Percentiles rank a stretch among this genome's conserved stretches.
Conservation (phyloP, 2,888 invertebrate genomes). For the Orthonevra nobilis region DNA sequence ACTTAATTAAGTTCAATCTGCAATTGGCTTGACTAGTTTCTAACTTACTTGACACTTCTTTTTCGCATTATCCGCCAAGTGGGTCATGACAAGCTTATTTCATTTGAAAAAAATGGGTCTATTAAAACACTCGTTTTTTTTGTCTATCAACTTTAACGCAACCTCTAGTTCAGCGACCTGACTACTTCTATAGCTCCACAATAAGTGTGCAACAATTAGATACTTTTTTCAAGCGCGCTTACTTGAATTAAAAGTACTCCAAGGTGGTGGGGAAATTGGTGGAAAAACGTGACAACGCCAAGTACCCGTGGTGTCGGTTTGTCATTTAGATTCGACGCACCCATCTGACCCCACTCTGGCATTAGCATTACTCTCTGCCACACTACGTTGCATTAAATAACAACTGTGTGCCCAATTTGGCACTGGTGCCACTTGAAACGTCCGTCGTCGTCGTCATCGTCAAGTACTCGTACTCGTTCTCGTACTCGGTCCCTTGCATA, state of each 20-base stretch:
- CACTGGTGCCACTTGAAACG: constrained; percentile 6
- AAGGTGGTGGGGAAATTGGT: too few species aligned
- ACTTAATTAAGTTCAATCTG: constrained; percentile 10
- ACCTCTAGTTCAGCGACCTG: constrained; percentile 27
- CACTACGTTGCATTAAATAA: constrained; percentile 38
- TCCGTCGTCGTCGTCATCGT: too few species aligned
- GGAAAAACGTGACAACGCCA: constrained; percentile 35
- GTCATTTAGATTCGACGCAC: constrained; percentile 33
- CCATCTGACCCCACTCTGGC: constrained; percentile 25
- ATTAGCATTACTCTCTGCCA: constrained; percentile 39
- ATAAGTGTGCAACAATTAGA: constrained; percentile 1
- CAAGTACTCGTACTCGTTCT: constrained; percentile 15
- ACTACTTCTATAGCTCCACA: constrained; percentile 2
- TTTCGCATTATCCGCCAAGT: constrained; percentile 14
- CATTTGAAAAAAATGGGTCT: too few species aligned
- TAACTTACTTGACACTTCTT: constrained; percentile 13
- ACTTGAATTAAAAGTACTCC: too few species aligned
- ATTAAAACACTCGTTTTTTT: too few species aligned
- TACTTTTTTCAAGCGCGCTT: not conserved
- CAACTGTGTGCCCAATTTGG: constrained; percentile 49
- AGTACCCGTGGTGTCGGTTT: constrained; percentile 3
- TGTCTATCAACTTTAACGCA: not conserved
- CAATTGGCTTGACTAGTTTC: too few species aligned
- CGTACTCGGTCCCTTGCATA: constrained; percentile 14
- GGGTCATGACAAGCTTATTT: not conserved